These are phyloP conservation scores for Pilophorus perplexus DNA, from an alignment of 2,888 invertebrate species.

Conservation along the genomic window DNA sequence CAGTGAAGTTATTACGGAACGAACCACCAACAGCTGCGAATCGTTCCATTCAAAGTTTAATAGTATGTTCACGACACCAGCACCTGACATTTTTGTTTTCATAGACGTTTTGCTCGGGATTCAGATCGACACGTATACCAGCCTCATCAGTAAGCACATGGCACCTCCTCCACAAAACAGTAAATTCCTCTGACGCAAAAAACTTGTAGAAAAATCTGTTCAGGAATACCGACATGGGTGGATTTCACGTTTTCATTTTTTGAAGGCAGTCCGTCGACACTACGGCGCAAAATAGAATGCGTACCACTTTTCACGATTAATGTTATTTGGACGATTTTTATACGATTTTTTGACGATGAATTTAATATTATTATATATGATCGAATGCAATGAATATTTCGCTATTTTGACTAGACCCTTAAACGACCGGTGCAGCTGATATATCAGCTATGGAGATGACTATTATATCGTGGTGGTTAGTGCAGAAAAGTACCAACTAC, in stretches of 20 bases:
- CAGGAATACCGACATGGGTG: not conserved
- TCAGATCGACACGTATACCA: constrained; percentile 1
- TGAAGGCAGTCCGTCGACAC: constrained; percentile 5
- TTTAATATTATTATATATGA: no score
- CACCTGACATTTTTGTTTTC: not conserved
- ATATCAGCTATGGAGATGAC: no score
- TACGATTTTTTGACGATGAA: no score
- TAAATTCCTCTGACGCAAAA: not conserved
- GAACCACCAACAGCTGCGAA: no score
- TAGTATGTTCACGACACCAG: not conserved
- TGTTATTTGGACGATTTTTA: not conserved
- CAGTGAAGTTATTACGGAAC: constrained; percentile 6
- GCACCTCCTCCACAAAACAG: not conserved
- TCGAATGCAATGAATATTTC: no score
- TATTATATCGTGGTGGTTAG: no score
- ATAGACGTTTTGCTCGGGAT: not conserved
- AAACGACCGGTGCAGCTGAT: no score
- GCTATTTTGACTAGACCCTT: no score
- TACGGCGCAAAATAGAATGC: not conserved
- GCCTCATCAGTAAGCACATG: constrained; percentile 4
- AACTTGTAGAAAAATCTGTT: not conserved
- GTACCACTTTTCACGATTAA: not conserved
- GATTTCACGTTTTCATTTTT: not conserved
- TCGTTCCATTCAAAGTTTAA: constrained; percentile 9
- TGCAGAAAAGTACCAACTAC: no score